phyloP scores from a whole-genome alignment of 2,888 invertebrate genomes.

The Melanostoma scalare region DNA sequence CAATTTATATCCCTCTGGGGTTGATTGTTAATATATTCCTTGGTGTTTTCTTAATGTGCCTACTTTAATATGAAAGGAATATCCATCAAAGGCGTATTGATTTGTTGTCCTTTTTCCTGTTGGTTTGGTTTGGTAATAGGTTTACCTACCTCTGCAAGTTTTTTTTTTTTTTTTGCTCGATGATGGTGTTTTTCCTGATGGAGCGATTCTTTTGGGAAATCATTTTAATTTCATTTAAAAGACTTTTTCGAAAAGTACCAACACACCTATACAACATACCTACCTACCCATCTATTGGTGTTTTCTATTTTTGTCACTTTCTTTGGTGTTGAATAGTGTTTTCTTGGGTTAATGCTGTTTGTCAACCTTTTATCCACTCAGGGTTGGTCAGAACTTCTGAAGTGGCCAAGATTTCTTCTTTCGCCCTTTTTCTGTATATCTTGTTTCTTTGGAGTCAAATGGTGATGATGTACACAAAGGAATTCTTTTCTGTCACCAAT shows the following conservation, averaged over 20 bases:
- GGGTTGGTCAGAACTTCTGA: slow-evolving; percentile 33
- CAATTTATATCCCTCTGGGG: slow-evolving; percentile 22
- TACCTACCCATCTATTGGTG: too few species aligned
- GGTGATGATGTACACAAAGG: too few species aligned
- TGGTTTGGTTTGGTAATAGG: slow-evolving; percentile 17
- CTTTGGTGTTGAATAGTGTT: slow-evolving; percentile 17
- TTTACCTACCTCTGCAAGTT: background rate
- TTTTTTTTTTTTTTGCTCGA: background rate
- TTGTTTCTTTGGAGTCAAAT: too few species aligned
- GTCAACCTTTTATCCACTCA: slow-evolving; percentile 63
- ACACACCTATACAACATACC: background rate
- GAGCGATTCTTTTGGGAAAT: slow-evolving; percentile 7
- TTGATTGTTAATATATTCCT: slow-evolving; percentile 18
- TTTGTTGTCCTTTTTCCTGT: slow-evolving; percentile 38
- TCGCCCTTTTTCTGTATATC: too few species aligned
- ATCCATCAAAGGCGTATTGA: slow-evolving; percentile 44
- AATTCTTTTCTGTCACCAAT: too few species aligned
- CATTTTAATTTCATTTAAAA: slow-evolving; percentile 52
- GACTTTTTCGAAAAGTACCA: slow-evolving; percentile 11
- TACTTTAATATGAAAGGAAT: slow-evolving; percentile 50
- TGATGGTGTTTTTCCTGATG: slow-evolving; percentile 1
- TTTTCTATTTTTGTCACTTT: background rate
- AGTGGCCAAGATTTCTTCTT: slow-evolving; percentile 1
- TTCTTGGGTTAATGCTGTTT: slow-evolving; percentile 50
- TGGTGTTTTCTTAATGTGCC: slow-evolving; percentile 40